phyloP scores from a whole-genome alignment of 2,888 invertebrate species.

The Andrena camellia region DNA sequence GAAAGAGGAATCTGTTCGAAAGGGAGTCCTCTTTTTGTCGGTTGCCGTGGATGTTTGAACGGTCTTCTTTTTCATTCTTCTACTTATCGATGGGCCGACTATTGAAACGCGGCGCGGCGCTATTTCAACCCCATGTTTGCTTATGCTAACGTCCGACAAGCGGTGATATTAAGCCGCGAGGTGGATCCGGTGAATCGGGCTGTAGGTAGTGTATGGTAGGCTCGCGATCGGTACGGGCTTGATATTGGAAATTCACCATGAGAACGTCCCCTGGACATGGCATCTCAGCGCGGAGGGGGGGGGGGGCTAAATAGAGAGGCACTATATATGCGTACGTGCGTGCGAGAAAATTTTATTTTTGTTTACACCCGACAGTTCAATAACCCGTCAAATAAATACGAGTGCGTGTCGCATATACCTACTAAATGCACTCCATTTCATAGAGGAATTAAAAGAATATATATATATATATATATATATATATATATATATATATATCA shows the following conservation, averaged over 20 bases:
- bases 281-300: slow-evolving; percentile 62
- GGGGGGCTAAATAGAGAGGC: slow-evolving; percentile 48
- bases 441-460: slow-evolving; percentile 3
- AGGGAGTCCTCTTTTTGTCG: slow-evolving; percentile 9
- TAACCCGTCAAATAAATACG: slow-evolving; percentile 41
- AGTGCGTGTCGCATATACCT: neutral
- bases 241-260: slow-evolving; percentile 70
- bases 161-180: slow-evolving; percentile 77
- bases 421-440: neutral
- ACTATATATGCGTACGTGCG: slow-evolving; percentile 4
- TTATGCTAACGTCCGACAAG: slow-evolving; percentile 80
- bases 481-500: neutral
- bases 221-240: slow-evolving; percentile 55
- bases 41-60: slow-evolving; percentile 35
- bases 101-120: slow-evolving; percentile 41
- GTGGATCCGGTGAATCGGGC: slow-evolving; percentile 58
- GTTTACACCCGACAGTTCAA: slow-evolving; percentile 34
- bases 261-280: slow-evolving; percentile 67
- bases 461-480: no score
- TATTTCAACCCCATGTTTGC: slow-evolving; percentile 73
- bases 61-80: slow-evolving; percentile 42
- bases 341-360: slow-evolving; percentile 50
- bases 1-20: neutral
- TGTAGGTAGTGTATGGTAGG: slow-evolving; percentile 48
- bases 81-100: slow-evolving; percentile 37